These are phyloP conservation scores for Macrosteles quadrilineatus DNA, from an alignment of 1,140 invertebrate genomes.

Conservation along the genomic window DNA sequence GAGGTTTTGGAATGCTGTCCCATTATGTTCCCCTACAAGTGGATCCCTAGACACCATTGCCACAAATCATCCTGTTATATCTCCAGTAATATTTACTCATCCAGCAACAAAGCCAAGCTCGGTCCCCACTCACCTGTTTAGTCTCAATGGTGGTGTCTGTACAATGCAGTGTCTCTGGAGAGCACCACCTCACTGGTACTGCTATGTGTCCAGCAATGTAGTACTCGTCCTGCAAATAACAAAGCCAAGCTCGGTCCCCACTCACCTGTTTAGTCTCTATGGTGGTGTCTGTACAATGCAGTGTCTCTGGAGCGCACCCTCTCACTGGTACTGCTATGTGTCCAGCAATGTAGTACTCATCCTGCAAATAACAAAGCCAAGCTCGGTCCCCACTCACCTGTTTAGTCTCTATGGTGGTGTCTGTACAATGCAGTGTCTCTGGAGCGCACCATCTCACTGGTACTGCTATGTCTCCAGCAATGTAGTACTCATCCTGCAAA, in stretches of 20 bases:
- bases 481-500: slow-evolving; percentile 69
- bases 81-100: too few species aligned
- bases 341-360: slow-evolving; percentile 70
- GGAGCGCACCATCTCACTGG: slow-evolving; percentile 78
- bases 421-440: slow-evolving; percentile 66
- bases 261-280: slow-evolving; percentile 67
- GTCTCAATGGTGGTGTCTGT: slow-evolving; percentile 70
- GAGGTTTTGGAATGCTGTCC: too few species aligned
- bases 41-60: too few species aligned
- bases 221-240: slow-evolving; percentile 63
- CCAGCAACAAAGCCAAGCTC: too few species aligned
- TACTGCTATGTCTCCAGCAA: slow-evolving; percentile 64
- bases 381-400: slow-evolving; percentile 52
- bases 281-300: slow-evolving; percentile 65
- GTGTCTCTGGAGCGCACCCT: slow-evolving; percentile 75
- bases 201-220: slow-evolving; percentile 66
- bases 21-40: too few species aligned
- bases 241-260: too few species aligned
- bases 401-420: slow-evolving; percentile 67
- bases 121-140: too few species aligned
- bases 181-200: slow-evolving; percentile 74
- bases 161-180: slow-evolving; percentile 68
- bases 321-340: slow-evolving; percentile 69
- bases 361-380: slow-evolving; percentile 53
- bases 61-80: too few species aligned